Base-by-base conservation (phyloP, 2,797 vertebrate species). In the Todus mexicanus region DNA sequence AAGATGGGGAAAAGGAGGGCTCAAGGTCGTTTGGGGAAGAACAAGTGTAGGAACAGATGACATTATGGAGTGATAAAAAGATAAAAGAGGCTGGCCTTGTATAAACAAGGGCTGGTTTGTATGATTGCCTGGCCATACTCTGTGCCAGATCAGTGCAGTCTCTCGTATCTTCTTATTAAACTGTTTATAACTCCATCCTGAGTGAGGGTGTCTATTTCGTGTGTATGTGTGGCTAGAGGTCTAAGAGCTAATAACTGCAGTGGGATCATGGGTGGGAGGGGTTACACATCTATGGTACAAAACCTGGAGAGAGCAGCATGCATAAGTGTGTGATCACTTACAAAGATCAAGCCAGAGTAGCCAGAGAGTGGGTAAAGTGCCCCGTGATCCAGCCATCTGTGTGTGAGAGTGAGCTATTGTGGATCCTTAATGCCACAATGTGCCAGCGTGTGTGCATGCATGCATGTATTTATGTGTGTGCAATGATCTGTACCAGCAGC, bases 381-480 rank as follows among this genome's bases (percentile, higher is more conserved):
- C 43, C 38, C 50, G 20, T 43, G 35, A 86, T 26, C 23, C 2
- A 1, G 31, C 8, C 3, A 4, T 18, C 11, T 2, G 6, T 6
- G 8, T 16, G 29, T 22, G 60, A 43, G 42, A 43, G 42, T 14
- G n/a, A 33, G 15, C 33, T 64, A 6, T 23, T 51, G 33, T n/a
- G 42, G 15, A 68, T 29, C 64, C 8, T 60, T 37, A 7, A 31
- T 3, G 43, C 25, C n/a, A n/a, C n/a, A 16, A 53, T 53, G 51
- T 53, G 51, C 11, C 3, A 19, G 51, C 31, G 7, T 18, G 12
- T 10, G 15, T 5, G 23, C 13, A 25, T 13, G 11, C 8, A 14
- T 5, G 2, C 3, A 29, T 1, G 3, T 1, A 5, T 31, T 22
- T 8, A 10, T 18, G 48, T 8, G 12, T 25, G 29, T 31, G 29